Conservation (phyloP, 2,888 invertebrate species). For the Actias luna region DNA sequence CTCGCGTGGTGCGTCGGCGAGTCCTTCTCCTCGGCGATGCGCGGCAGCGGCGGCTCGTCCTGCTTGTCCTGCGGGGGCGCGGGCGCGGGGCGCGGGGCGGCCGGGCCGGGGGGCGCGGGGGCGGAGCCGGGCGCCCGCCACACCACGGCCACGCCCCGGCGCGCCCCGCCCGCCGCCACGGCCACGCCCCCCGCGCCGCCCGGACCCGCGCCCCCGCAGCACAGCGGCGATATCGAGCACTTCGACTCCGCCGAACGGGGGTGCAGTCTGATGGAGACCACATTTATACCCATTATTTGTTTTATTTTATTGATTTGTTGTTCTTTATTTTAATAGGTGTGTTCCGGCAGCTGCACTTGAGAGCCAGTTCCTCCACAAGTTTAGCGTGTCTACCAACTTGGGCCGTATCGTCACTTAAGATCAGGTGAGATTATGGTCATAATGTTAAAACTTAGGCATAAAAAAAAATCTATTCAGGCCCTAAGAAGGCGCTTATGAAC, state of each 20-base stretch:
- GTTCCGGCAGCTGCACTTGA: too few species aligned
- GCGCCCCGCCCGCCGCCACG: conserved; percentile 53
- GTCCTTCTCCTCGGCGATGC: conserved; percentile 94
- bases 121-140: conserved; percentile 59
- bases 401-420: too few species aligned
- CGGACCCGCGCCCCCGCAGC: conserved; percentile 79
- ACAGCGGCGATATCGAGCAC: conserved; percentile 91
- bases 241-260: conserved; percentile 94
- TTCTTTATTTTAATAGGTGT: too few species aligned
- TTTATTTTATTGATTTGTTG: too few species aligned
- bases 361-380: too few species aligned
- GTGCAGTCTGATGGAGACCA: conserved; percentile 83
- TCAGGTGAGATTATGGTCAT: too few species aligned
- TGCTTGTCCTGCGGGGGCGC: conserved; percentile 59
- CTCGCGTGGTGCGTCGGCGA: conserved; percentile 85
- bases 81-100: conserved; percentile 64
- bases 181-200: conserved; percentile 39
- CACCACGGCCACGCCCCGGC: conserved; percentile 47
- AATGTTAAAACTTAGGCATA: too few species aligned
- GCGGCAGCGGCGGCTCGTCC: conserved; percentile 83
- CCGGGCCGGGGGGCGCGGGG: conserved; percentile 55
- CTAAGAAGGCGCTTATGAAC: too few species aligned
- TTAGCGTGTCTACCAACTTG: too few species aligned
- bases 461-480: too few species aligned
- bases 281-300: too few species aligned